A percentile compares a stretch with the other conserved stretches of the same genome.
Evolutionary conservation across 2,113 vertebrate genomes (phyloP).

Genomic region (Pleuronectes platessa): DNA sequence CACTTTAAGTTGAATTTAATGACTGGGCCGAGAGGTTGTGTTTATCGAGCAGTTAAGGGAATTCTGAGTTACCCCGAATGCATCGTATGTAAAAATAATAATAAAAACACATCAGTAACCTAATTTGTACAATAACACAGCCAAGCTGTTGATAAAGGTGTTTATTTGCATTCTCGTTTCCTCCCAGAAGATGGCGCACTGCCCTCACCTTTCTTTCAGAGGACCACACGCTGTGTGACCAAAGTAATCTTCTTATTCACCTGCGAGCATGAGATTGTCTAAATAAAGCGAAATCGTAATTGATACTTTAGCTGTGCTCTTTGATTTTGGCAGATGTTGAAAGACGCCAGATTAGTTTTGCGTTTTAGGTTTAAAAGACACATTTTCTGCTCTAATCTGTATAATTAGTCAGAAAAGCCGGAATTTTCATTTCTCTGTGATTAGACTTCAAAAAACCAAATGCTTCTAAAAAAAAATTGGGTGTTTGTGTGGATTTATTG

Average conservation of each 20-base stretch:
- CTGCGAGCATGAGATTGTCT: conserved; percentile 14
- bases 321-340: conserved; percentile 6
- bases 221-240: conserved; percentile 3
- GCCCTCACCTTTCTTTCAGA: conserved; percentile 20
- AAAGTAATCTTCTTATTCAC: conserved; percentile 33
- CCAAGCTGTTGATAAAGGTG: background rate
- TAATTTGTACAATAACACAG: conserved; percentile 7
- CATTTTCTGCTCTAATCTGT: conserved; percentile 21
- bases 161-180: conserved; percentile 30
- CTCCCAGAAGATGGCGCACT: conserved; percentile 65
- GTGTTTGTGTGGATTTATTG: background rate
- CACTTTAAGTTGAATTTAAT: conserved; percentile 24
- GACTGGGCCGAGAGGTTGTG: conserved; percentile 2
- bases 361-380: background rate
- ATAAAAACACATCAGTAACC: background rate
- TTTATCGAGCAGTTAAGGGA: background rate
- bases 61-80: conserved; percentile 41
- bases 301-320: conserved; percentile 6
- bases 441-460: background rate
- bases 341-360: background rate
- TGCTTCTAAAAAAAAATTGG: background rate
- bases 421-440: background rate
- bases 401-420: conserved; percentile 4
- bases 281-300: conserved; percentile 11
- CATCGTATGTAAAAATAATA: conserved; percentile 3